phyloP scores from a whole-genome alignment of 2,888 invertebrate genomes.

The Tipula vernalis region DNA sequence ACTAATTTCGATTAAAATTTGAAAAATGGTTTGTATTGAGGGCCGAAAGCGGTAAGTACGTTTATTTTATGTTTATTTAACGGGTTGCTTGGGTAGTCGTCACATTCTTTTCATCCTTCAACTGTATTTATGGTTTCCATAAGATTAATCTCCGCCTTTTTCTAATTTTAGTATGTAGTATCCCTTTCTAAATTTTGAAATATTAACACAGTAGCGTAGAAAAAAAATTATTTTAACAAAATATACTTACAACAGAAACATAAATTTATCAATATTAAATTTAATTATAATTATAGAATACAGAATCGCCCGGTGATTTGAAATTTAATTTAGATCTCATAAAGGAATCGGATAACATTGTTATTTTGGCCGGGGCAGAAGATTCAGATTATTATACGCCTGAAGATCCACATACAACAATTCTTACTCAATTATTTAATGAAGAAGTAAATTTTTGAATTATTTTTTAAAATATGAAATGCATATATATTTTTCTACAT shows the following conservation, averaged over 20 bases:
- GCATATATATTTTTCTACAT: not conserved
- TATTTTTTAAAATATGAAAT: not conserved
- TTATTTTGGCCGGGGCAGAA: constrained; percentile 37
- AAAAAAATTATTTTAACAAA: not conserved
- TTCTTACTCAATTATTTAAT: constrained; percentile 47
- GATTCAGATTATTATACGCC: constrained; percentile 72
- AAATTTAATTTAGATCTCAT: constrained; percentile 17
- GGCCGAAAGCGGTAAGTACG: not conserved
- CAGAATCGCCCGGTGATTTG: constrained; percentile 20
- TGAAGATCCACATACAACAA: constrained; percentile 57
- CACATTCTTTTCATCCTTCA: not conserved
- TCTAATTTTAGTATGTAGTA: not conserved
- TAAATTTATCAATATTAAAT: not conserved
- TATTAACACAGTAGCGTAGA: not conserved
- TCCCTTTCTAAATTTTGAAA: not conserved
- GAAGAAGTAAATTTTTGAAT: constrained; percentile 21
- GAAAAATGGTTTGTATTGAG: no score
- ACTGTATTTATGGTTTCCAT: not conserved
- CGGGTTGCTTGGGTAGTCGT: not conserved
- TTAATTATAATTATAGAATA: constrained; percentile 20
- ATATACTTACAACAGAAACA: not conserved
- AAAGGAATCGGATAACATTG: constrained; percentile 20
- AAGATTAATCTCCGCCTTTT: not conserved
- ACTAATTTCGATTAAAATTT: no score
- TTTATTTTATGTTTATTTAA: not conserved